A percentile compares a stretch with the other conserved stretches of the same genome.
Conservation (phyloP, 2,113 vertebrate genomes). For the Myocastor coypus region DNA sequence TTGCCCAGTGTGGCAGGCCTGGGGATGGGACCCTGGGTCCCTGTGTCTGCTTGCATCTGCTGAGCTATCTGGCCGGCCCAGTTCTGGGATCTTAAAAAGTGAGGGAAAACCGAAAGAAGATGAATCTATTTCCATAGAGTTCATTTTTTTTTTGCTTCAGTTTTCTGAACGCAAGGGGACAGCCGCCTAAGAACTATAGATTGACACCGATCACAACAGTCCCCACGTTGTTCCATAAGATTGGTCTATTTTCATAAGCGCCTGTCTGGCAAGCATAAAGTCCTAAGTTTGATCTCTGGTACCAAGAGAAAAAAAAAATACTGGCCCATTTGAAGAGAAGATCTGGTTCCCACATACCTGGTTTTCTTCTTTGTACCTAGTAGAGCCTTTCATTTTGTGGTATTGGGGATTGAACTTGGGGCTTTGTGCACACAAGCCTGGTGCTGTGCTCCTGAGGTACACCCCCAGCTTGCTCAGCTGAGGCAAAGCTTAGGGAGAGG, state of each 20-base stretch:
- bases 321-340: background rate
- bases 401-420: background rate
- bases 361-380: background rate
- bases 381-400: background rate
- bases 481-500: background rate
- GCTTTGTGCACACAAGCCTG: background rate
- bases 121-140: background rate
- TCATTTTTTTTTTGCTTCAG: constrained; percentile 8
- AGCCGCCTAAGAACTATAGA: background rate
- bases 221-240: background rate
- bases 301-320: no score
- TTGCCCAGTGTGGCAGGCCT: no score
- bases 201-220: background rate
- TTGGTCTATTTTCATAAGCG: background rate
- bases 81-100: background rate
- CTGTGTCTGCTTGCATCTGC: no score
- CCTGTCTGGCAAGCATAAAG: no score
- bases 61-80: no score
- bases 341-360: background rate
- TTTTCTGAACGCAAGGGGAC: background rate
- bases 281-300: no score
- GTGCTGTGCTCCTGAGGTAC: background rate
- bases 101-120: background rate
- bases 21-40: no score
- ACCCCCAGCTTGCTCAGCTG: background rate